phyloP scores from a whole-genome alignment of 2,888 invertebrate species.

The Hecatera dysodea region DNA sequence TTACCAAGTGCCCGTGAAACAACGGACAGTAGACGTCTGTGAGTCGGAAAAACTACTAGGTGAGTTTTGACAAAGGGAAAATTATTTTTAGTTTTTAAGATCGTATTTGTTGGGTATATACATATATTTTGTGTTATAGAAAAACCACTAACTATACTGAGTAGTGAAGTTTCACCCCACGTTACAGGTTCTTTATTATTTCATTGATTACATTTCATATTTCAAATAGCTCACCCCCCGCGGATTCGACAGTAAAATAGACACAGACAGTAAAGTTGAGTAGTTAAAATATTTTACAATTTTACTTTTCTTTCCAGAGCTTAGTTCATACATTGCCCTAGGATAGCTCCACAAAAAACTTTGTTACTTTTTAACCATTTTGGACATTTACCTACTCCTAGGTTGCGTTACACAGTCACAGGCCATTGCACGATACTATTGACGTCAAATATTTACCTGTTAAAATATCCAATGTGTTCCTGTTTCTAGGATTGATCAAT shows the following conservation, averaged over 20 bases:
- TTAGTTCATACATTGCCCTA: too few relatives aligned
- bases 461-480: neutral
- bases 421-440: neutral
- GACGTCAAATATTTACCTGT: slow-evolving; percentile 2
- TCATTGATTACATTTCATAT: neutral
- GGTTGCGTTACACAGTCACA: neutral
- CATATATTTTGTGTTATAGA: neutral
- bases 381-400: neutral
- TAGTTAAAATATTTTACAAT: neutral
- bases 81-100: neutral
- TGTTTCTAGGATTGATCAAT: neutral
- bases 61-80: slow-evolving; percentile 40
- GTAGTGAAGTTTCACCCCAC: too few relatives aligned
- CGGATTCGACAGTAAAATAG: neutral
- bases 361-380: neutral
- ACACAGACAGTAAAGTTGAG: too few relatives aligned
- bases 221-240: neutral
- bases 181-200: too few relatives aligned
- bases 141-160: neutral
- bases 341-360: neutral
- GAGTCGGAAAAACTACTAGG: slow-evolving; percentile 64
- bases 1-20: slow-evolving; percentile 47
- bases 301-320: neutral
- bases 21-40: slow-evolving; percentile 54
- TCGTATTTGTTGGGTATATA: neutral